These are phyloP conservation scores for Bubo blakistoni DNA, from an alignment of 2,113 vertebrate genomes.

Conservation along the genomic window DNA sequence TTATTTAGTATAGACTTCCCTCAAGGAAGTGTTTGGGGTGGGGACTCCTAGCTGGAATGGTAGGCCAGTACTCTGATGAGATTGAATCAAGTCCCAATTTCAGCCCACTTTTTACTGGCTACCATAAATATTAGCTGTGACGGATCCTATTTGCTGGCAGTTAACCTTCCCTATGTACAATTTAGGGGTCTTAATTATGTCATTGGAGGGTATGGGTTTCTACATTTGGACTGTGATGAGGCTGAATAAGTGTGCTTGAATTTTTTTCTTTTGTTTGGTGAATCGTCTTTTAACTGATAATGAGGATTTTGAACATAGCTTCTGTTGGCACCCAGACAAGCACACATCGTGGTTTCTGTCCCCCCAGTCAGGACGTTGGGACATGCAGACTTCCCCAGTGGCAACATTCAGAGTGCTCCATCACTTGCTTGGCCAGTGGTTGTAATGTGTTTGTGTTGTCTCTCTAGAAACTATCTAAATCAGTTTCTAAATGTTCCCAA, in stretches of 20 bases:
- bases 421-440: neutral
- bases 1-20: neutral
- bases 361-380: neutral
- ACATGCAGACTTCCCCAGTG: neutral
- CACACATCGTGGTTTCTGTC: neutral
- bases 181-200: neutral
- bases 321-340: neutral
- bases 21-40: neutral
- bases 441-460: neutral
- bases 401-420: neutral
- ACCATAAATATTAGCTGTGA: neutral
- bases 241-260: neutral
- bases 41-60: neutral
- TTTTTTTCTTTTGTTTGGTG: neutral
- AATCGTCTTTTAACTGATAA: neutral
- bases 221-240: neutral
- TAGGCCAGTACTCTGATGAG: neutral
- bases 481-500: neutral
- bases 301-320: neutral
- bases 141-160: neutral
- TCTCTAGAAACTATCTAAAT: neutral
- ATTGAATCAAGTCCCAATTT: neutral
- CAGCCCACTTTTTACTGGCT: neutral
- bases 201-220: neutral
- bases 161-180: neutral